A percentile compares a stretch with the other conserved stretches of the same genome.
These are phyloP conservation scores for Spongilla lacustris DNA, from an alignment of 37 sponge, comb jelly and placozoan genomes.

Conservation along the genomic window DNA sequence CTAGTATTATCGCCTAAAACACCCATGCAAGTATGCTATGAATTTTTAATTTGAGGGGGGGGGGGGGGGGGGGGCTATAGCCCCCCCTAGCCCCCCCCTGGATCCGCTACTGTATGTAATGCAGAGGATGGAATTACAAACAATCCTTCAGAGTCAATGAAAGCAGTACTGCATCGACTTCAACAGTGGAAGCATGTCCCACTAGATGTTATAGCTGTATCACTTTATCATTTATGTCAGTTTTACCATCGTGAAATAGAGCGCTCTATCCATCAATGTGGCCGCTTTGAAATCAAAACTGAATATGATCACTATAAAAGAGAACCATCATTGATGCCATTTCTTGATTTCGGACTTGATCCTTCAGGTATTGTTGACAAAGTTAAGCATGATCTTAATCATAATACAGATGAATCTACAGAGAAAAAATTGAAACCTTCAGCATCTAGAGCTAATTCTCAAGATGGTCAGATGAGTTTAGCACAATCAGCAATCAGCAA, in stretches of 20 bases:
- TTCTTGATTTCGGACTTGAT: neutral
- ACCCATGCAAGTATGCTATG: no score
- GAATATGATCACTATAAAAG: conserved; percentile 3
- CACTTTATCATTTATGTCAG: conserved; percentile 13
- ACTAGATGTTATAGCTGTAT: conserved; percentile 2
- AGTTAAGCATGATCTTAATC: no score
- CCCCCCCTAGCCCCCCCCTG: no score
- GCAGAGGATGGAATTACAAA: conserved; percentile 30
- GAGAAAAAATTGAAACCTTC: no score
- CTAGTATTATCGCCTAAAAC: no score
- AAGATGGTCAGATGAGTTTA: no score
- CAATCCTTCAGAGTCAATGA: conserved; percentile 34
- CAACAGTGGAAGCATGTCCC: conserved; percentile 29
- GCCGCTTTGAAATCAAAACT: conserved; percentile 5
- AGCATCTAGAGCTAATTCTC: no score
- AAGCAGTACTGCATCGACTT: neutral
- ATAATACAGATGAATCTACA: no score
- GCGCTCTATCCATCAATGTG: conserved; percentile 13
- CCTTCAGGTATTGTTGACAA: conserved; percentile 11
- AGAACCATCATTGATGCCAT: conserved; percentile 18
- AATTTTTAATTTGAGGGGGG: no score
- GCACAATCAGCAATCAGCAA: no score
- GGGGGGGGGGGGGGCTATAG: no score
- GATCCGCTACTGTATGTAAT: no score
- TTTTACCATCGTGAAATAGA: conserved; percentile 16